These are phyloP conservation scores for Chrosomus eos DNA, from an alignment of 2,797 vertebrate species.

Conservation along the genomic window DNA sequence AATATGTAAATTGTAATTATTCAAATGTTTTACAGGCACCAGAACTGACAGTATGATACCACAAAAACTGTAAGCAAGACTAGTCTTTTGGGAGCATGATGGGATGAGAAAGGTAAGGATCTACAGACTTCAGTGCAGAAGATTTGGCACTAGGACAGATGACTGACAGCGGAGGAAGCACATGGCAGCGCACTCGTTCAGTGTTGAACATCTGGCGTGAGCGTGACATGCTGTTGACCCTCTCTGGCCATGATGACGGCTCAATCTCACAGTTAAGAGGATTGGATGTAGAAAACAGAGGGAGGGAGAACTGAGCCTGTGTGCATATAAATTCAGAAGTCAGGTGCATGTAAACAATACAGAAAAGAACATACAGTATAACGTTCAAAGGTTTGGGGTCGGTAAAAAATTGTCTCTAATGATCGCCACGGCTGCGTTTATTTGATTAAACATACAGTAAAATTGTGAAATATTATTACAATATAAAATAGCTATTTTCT, in stretches of 20 bases:
- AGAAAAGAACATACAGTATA: not conserved
- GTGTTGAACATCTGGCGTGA: slow-evolving; percentile 32
- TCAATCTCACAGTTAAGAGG: slow-evolving; percentile 29
- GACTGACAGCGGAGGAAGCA: not conserved
- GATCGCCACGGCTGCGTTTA: not conserved
- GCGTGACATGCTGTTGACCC: slow-evolving; percentile 13
- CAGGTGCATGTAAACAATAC: not conserved
- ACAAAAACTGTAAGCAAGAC: not conserved
- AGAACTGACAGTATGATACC: not conserved
- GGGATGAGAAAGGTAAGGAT: not conserved
- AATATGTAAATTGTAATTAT: not conserved
- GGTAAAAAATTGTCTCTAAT: no score
- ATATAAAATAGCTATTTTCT: not conserved
- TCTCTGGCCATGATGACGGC: not conserved
- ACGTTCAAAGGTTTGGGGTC: not conserved
- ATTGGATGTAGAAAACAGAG: not conserved
- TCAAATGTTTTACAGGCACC: not conserved
- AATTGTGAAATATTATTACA: not conserved
- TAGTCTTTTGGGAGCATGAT: not conserved
- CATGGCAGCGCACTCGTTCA: not conserved
- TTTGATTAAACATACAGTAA: not conserved
- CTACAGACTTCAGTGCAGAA: not conserved
- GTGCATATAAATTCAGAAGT: not conserved
- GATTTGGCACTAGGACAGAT: not conserved
- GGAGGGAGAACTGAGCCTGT: not conserved